A percentile compares a stretch with the other conserved stretches of the same genome.
Evolutionary conservation across 2,113 vertebrate species (phyloP).

Genomic region (Toxostoma redivivum): DNA sequence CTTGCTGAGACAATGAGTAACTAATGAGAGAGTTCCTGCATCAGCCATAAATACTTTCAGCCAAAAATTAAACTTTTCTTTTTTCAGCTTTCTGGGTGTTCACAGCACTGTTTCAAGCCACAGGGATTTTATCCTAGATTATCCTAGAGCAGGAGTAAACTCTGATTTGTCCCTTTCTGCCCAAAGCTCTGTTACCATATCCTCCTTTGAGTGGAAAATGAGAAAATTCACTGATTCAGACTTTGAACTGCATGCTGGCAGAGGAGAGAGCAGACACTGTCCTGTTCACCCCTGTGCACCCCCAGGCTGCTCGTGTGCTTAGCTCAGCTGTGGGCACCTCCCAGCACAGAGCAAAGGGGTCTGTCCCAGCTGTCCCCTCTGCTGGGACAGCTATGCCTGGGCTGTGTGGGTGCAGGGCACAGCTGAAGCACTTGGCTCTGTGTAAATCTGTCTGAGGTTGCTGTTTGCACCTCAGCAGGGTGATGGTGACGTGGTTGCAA

Average conservation of each 20-base stretch:
- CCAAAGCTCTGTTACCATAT: fast-evolving
- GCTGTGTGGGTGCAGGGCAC: not conserved
- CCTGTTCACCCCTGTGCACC: not conserved
- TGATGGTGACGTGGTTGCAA: fast-evolving
- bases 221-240: not conserved
- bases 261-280: not conserved
- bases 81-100: not conserved
- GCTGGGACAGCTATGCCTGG: not conserved
- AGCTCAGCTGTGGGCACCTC: not conserved
- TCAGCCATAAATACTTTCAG: not conserved
- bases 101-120: not conserved
- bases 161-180: not conserved
- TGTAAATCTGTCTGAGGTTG: not conserved
- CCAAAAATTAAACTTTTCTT: not conserved
- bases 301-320: not conserved
- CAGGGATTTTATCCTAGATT: not conserved
- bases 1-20: constrained; percentile 54
- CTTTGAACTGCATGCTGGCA: not conserved
- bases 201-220: not conserved
- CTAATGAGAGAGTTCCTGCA: constrained; percentile 5
- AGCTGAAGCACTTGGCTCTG: fast-evolving
- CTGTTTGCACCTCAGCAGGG: not conserved
- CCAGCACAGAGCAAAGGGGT: not conserved
- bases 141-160: not conserved
- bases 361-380: not conserved